Evolutionary conservation across 2,888 invertebrate species (phyloP).

Genomic region (Tinea semifulvella): DNA sequence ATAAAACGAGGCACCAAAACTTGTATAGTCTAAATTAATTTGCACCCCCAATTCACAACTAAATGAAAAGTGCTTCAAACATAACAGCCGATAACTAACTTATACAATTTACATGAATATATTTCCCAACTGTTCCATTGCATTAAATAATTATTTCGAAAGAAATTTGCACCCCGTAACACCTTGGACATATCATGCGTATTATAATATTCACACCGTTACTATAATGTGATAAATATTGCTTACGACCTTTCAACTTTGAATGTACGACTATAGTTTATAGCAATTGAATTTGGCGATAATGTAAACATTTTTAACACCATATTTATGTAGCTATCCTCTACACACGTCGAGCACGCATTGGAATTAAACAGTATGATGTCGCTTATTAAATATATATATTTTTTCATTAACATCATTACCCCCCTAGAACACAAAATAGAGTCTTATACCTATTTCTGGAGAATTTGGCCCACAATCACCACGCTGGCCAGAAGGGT

Average conservation of each 20-base stretch:
- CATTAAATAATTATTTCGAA: constrained; percentile 5
- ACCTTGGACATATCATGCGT: neutral
- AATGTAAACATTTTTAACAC: no score
- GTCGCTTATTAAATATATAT: no score
- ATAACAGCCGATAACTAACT: constrained; percentile 23
- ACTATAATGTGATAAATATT: neutral
- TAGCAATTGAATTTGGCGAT: no score
- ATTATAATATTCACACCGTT: neutral
- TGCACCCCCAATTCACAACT: neutral
- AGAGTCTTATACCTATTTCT: no score
- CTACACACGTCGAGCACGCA: no score
- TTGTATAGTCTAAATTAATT: neutral
- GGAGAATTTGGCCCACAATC: no score
- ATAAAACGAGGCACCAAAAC: neutral
- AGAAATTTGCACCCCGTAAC: constrained; percentile 8
- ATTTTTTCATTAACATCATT: no score
- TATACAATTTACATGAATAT: constrained; percentile 32
- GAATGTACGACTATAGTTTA: no score
- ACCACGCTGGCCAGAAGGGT: no score
- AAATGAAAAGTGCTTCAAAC: neutral
- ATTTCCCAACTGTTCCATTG: constrained; percentile 34
- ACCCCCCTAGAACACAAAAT: no score
- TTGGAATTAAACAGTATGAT: no score
- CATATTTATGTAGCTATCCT: no score
- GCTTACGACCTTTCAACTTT: neutral